phyloP scores from a whole-genome alignment of 2,797 vertebrate genomes.

The Dendrocincla fuliginosa region DNA sequence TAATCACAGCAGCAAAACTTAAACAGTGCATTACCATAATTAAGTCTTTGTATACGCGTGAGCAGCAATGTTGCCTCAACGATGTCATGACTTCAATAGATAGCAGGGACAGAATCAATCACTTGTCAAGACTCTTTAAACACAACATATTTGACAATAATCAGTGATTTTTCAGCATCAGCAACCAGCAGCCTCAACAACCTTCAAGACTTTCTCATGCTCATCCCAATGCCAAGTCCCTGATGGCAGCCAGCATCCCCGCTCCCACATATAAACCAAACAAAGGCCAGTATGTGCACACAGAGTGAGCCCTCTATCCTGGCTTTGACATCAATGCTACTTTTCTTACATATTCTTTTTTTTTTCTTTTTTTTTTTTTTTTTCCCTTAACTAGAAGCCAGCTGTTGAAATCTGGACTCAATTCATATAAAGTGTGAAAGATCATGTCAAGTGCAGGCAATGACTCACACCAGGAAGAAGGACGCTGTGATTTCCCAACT shows the following conservation, averaged over 20 bases:
- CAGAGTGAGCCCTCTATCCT: background rate
- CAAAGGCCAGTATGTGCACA: background rate
- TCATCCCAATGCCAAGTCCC: background rate
- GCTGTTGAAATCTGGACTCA: constrained; percentile 38
- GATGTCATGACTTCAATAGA: background rate
- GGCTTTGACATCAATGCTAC: background rate
- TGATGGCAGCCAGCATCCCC: background rate
- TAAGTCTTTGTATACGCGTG: background rate
- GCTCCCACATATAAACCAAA: background rate
- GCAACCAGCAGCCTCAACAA: background rate
- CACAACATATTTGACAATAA: background rate
- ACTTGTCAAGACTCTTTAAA: background rate
- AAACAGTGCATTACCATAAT: background rate
- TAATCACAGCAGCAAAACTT: background rate
- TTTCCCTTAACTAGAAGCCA: background rate
- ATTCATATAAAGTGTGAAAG: constrained; percentile 43
- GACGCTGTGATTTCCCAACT: constrained; percentile 31
- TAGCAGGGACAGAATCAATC: background rate
- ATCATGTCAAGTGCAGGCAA: constrained; percentile 37
- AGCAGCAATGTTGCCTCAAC: background rate
- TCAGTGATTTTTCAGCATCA: background rate
- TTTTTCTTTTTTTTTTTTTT: too few relatives aligned
- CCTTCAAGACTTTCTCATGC: background rate
- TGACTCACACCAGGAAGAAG: constrained; percentile 23
- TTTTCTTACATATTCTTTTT: background rate